phyloP scores from a whole-genome alignment of 2,113 vertebrate genomes.

The Clarias macrocephalus region DNA sequence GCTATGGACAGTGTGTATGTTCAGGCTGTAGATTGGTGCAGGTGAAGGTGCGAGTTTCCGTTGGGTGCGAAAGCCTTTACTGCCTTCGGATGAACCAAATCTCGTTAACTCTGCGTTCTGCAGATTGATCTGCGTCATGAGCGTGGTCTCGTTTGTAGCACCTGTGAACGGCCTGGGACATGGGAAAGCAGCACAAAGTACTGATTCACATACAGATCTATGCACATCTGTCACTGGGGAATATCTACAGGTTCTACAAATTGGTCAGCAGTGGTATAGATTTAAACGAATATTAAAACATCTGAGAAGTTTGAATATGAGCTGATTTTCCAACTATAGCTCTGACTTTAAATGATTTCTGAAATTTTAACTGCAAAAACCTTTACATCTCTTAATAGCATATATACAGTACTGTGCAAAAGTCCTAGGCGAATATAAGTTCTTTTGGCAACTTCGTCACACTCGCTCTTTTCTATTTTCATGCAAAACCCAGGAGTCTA shows the following conservation, averaged over 20 bases:
- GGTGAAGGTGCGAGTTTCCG: neutral
- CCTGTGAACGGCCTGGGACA: conserved; percentile 77
- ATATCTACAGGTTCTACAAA: neutral
- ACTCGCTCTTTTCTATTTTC: no score
- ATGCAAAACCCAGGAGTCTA: no score
- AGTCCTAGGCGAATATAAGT: no score
- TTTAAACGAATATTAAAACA: neutral
- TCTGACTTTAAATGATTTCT: no score
- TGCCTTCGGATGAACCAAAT: conserved; percentile 84
- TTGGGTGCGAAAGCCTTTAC: conserved; percentile 55
- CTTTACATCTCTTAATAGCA: no score
- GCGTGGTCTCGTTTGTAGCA: conserved; percentile 80
- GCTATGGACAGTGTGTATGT: neutral
- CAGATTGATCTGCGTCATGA: conserved; percentile 77
- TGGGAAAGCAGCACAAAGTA: neutral
- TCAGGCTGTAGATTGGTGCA: no score
- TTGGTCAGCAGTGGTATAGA: neutral
- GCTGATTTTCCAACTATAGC: no score
- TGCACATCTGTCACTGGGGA: neutral
- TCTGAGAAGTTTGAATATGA: neutral
- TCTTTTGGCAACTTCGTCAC: no score
- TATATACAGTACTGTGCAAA: no score
- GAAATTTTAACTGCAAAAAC: no score
- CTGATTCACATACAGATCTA: neutral
- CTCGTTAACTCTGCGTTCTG: conserved; percentile 81